A percentile compares a stretch with the other conserved stretches of the same genome.
These are phyloP conservation scores for Stegastes partitus DNA, from an alignment of 2,113 vertebrate species.

Conservation along the genomic window DNA sequence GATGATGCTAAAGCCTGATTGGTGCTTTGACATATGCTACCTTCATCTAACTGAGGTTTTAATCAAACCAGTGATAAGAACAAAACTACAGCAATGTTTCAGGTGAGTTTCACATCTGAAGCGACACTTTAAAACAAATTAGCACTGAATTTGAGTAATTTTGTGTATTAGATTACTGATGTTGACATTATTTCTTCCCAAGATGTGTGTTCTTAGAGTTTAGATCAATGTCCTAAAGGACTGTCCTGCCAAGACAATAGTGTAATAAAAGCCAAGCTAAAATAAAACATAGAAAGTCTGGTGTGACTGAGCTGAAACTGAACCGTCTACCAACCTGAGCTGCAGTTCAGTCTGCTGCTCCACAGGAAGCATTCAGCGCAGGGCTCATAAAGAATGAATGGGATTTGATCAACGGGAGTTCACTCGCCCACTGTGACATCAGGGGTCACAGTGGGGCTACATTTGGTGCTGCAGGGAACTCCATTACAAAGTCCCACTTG, in stretches of 20 bases:
- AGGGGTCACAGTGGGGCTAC: slow-evolving; percentile 11
- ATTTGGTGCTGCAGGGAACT: slow-evolving; percentile 25
- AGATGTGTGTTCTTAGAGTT: too few relatives aligned
- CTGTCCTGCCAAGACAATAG: not conserved
- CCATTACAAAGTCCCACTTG: slow-evolving; percentile 23
- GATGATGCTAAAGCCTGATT: too few relatives aligned
- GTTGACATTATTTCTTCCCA: too few relatives aligned
- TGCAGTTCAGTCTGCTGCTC: slow-evolving; percentile 11
- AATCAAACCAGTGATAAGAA: not conserved
- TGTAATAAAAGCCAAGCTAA: not conserved
- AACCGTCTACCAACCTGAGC: not conserved
- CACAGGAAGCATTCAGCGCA: slow-evolving; percentile 36
- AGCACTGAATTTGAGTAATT: too few relatives aligned
- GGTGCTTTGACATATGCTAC: not conserved
- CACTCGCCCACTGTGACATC: slow-evolving; percentile 49
- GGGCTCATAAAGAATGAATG: slow-evolving; percentile 69
- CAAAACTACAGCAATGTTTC: too few relatives aligned
- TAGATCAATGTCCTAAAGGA: too few relatives aligned
- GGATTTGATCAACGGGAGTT: slow-evolving; percentile 31
- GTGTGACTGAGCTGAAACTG: slow-evolving; percentile 6
- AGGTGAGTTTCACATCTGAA: too few relatives aligned
- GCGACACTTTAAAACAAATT: too few relatives aligned
- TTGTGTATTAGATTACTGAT: too few relatives aligned
- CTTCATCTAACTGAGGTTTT: not conserved
- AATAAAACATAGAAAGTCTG: not conserved